Conservation (phyloP, 1,140 invertebrate species). For the Hermatobates lingyangjiaoensis region DNA sequence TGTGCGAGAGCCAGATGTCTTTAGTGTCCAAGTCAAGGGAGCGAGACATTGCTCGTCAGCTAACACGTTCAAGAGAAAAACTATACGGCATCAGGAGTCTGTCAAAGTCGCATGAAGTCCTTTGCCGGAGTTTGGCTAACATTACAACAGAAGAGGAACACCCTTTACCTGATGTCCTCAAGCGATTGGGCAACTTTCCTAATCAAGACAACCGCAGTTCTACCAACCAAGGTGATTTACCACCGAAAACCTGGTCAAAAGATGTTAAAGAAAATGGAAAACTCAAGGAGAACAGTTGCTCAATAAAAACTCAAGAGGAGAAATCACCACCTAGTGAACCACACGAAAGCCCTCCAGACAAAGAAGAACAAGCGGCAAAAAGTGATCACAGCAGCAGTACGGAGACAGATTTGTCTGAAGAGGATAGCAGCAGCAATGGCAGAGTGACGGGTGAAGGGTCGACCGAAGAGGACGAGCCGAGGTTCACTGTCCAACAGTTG, state of each 20-base stretch:
- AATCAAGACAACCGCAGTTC: conserved; percentile 3
- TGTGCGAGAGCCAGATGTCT: conserved; percentile 33
- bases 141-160: conserved; percentile 3
- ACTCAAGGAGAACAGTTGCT: background rate
- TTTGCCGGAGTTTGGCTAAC: conserved; percentile 21
- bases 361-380: conserved; percentile 3
- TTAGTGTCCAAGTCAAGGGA: conserved; percentile 28
- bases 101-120: conserved; percentile 34
- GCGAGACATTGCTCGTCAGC: background rate
- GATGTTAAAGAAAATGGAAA: background rate
- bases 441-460: background rate
- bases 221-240: too few species aligned
- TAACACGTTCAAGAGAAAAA: conserved; percentile 28
- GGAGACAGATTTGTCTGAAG: conserved; percentile 16
- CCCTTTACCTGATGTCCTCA: background rate
- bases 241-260: too few species aligned
- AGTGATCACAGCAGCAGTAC: conserved; percentile 10
- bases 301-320: background rate
- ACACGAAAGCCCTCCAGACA: background rate
- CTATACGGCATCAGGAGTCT: conserved; percentile 30
- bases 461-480: conserved; percentile 27
- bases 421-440: conserved; percentile 10
- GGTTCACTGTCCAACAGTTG: conserved; percentile 31
- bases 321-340: background rate
- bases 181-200: background rate